These are phyloP conservation scores for Tetheella fluctuosa DNA, from an alignment of 2,888 invertebrate species.

Conservation along the genomic window DNA sequence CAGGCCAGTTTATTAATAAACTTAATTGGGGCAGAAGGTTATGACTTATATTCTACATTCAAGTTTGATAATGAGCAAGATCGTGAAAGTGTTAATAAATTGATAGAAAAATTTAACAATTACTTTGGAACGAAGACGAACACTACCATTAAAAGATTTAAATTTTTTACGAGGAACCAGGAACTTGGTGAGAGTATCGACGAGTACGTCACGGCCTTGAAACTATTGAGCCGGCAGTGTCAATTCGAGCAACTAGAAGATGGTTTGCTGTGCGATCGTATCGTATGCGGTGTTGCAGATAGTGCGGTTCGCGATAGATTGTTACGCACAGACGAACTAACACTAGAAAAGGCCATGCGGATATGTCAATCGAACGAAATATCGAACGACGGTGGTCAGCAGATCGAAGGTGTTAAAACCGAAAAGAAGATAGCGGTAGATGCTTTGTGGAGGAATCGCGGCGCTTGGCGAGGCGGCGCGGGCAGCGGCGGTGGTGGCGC, in stretches of 20 bases:
- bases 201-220: conserved; percentile 32
- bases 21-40: conserved; percentile 32
- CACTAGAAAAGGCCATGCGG: conserved; percentile 20
- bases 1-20: conserved; percentile 32
- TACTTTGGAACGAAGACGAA: conserved; percentile 33
- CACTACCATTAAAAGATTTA: conserved; percentile 25
- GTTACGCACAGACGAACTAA: conserved; percentile 21
- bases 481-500: no score
- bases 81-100: conserved; percentile 21
- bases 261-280: conserved; percentile 21
- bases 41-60: conserved; percentile 28
- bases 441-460: no score
- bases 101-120: conserved; percentile 27
- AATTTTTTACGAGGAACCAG: conserved; percentile 32
- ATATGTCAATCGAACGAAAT: conserved; percentile 20
- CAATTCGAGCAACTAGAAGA: conserved; percentile 24
- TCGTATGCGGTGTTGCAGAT: conserved; percentile 21
- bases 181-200: conserved; percentile 28
- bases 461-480: no score
- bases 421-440: no score
- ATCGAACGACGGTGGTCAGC: no score
- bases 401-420: no score
- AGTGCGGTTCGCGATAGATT: conserved; percentile 19
- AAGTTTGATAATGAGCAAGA: conserved; percentile 21
- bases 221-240: conserved; percentile 25